These are phyloP conservation scores for Apamea epomidion DNA, from an alignment of 2,888 invertebrate species.

Conservation along the genomic window DNA sequence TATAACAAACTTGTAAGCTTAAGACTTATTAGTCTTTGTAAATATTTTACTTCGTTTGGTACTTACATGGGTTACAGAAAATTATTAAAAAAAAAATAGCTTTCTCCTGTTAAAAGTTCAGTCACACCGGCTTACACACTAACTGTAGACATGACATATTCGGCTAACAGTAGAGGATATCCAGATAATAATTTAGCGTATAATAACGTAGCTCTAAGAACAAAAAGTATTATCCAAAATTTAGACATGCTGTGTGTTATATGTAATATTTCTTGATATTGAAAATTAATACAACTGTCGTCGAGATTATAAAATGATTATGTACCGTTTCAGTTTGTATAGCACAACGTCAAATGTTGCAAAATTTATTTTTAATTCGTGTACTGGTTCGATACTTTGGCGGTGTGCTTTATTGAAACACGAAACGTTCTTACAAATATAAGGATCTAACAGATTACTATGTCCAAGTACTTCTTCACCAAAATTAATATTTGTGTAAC, in stretches of 20 bases:
- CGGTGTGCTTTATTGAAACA: constrained; percentile 71
- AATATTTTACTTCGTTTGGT: constrained; percentile 82
- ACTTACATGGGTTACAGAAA: constrained; percentile 75
- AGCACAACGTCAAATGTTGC: constrained; percentile 72
- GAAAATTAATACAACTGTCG: constrained; percentile 78
- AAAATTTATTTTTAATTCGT: constrained; percentile 69
- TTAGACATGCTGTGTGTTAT: constrained; percentile 89
- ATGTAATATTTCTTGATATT: constrained; percentile 81
- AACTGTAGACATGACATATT: constrained; percentile 80
- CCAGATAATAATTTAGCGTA: constrained; percentile 88
- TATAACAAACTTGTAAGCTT: constrained; percentile 82
- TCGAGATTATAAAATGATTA: constrained; percentile 72
- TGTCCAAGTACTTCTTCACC: constrained; percentile 70
- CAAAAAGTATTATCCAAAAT: constrained; percentile 89
- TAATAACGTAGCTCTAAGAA: constrained; percentile 85
- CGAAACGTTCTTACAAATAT: constrained; percentile 61
- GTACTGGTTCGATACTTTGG: constrained; percentile 68
- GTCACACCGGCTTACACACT: constrained; percentile 81
- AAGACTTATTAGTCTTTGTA: constrained; percentile 83
- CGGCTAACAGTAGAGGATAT: constrained; percentile 84
- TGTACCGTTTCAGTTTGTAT: constrained; percentile 68
- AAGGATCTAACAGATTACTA: constrained; percentile 68
- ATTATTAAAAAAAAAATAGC: constrained; percentile 71
- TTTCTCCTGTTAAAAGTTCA: constrained; percentile 75
- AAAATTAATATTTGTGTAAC: constrained; percentile 69